Conservation (phyloP, 2,113 vertebrate genomes). For the Bubo blakistoni region DNA sequence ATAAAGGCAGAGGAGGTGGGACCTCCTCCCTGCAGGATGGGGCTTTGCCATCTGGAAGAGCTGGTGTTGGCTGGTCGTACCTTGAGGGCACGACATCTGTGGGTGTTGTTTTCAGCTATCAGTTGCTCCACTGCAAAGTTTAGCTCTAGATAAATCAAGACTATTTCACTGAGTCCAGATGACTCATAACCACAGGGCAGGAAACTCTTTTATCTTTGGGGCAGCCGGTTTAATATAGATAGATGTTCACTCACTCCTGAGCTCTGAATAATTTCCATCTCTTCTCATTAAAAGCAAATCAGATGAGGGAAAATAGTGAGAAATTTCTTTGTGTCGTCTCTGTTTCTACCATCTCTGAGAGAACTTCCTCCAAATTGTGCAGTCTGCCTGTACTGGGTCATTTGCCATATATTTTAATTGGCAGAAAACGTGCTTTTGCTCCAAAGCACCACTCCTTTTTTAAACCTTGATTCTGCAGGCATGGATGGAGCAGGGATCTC, state of each 20-base stretch:
- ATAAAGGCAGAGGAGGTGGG: not conserved
- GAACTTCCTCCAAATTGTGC: not conserved
- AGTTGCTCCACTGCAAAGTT: not conserved
- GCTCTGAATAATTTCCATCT: slow-evolving; percentile 21
- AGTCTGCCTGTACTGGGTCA: not conserved
- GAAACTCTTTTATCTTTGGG: slow-evolving; percentile 29
- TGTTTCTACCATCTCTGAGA: not conserved
- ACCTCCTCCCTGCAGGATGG: not conserved
- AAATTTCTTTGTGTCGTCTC: not conserved
- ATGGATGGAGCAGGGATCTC: not conserved
- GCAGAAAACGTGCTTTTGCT: not conserved
- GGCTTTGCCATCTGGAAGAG: not conserved
- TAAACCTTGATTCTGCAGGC: not conserved
- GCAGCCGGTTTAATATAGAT: not conserved
- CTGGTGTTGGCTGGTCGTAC: not conserved
- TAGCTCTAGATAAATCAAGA: slow-evolving; percentile 31
- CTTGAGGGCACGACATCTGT: not conserved
- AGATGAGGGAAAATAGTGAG: not conserved
- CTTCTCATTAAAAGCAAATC: slow-evolving; percentile 37
- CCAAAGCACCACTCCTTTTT: not conserved
- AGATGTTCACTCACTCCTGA: slow-evolving; percentile 24
- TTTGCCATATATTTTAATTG: not conserved
- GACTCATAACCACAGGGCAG: slow-evolving; percentile 34
- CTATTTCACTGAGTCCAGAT: slow-evolving; percentile 5
- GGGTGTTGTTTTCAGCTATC: not conserved